phyloP scores from a whole-genome alignment of 2,888 invertebrate genomes.

The Agrilus mali region DNA sequence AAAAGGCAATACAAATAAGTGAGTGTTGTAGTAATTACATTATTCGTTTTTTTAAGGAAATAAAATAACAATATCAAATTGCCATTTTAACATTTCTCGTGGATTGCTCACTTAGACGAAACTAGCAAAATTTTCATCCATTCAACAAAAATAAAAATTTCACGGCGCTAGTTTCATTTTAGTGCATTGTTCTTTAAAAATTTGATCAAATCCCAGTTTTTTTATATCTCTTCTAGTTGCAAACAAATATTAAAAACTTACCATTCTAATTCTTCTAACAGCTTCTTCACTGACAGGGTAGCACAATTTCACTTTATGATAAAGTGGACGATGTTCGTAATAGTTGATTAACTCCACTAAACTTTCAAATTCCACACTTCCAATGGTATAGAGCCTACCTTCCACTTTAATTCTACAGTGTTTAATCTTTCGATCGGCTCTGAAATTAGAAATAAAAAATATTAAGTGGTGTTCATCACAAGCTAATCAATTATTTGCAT shows the following conservation, averaged over 20 bases:
- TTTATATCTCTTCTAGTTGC: too few relatives aligned
- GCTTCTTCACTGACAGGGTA: conserved; percentile 72
- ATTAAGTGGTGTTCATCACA: background rate
- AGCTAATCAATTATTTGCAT: background rate
- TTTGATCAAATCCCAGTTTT: too few relatives aligned
- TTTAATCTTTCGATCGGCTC: conserved; percentile 88
- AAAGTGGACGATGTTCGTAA: conserved; percentile 83
- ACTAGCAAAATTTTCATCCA: too few relatives aligned
- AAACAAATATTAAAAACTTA: conserved; percentile 31
- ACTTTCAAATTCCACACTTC: conserved; percentile 88
- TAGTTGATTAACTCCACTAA: conserved; percentile 87
- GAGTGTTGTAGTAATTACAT: too few relatives aligned
- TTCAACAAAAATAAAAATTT: too few relatives aligned
- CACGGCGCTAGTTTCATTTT: too few relatives aligned
- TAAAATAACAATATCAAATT: too few relatives aligned
- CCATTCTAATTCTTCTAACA: conserved; percentile 47
- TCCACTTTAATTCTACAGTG: conserved; percentile 93
- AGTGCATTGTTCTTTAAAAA: too few relatives aligned
- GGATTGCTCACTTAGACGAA: too few relatives aligned
- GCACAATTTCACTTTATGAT: conserved; percentile 78
- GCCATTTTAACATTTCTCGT: too few relatives aligned
- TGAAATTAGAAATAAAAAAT: conserved; percentile 31
- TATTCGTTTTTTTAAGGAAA: too few relatives aligned
- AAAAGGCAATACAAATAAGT: too few relatives aligned
- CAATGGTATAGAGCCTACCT: conserved; percentile 81